phyloP scores from a whole-genome alignment of 2,888 invertebrate genomes.

The Dynastes hyllus region DNA sequence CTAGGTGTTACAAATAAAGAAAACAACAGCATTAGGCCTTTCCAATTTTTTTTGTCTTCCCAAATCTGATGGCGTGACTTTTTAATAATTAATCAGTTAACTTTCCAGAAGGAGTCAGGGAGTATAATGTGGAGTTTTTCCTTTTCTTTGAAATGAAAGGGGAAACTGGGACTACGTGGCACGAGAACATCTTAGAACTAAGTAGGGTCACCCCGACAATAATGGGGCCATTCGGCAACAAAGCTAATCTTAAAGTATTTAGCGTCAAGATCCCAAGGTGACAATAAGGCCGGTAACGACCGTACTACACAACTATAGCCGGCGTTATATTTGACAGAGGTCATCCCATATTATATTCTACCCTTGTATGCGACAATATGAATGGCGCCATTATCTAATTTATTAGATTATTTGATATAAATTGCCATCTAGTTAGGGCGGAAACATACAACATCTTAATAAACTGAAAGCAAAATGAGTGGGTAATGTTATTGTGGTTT shows the following conservation, averaged over 20 bases:
- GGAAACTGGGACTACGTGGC: not conserved
- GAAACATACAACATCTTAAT: not conserved
- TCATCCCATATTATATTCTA: slow-evolving; percentile 41
- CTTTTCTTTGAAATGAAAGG: no score
- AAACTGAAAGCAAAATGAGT: no score
- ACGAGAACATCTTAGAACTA: slow-evolving; percentile 23
- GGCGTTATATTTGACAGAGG: slow-evolving; percentile 31
- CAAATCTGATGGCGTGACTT: no score
- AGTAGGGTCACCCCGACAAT: slow-evolving; percentile 44
- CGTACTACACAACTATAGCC: slow-evolving; percentile 28
- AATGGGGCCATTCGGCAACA: slow-evolving; percentile 43
- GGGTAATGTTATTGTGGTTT: no score
- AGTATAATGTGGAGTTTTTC: no score
- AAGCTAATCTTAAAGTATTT: slow-evolving; percentile 51
- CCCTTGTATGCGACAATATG: slow-evolving; percentile 28
- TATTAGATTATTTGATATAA: slow-evolving; percentile 40
- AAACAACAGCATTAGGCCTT: no score
- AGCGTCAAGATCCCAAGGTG: slow-evolving; percentile 49
- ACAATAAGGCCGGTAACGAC: slow-evolving; percentile 46
- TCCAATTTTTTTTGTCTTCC: no score
- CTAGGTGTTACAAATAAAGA: no score
- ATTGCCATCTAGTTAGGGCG: not conserved
- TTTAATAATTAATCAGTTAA: no score
- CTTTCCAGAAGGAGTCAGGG: no score
- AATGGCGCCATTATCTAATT: slow-evolving; percentile 34